Percentiles rank a stretch among this genome's conserved stretches.
Conservation (phyloP, 2,113 vertebrate genomes). For the Pluvianellus socialis region DNA sequence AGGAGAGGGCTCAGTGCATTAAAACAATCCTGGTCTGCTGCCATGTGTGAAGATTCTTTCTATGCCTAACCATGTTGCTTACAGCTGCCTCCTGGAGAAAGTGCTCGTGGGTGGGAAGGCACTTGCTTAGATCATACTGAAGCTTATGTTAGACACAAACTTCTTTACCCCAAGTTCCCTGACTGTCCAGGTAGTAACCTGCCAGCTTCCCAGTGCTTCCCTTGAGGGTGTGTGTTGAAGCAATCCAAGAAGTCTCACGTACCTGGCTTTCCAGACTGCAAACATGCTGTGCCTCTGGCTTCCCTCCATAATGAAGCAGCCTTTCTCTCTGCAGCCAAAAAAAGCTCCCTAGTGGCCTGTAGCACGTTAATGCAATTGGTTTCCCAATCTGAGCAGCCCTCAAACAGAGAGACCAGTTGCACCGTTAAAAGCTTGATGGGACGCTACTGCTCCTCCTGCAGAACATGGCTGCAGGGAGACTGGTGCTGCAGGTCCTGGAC, state of each 20-base stretch:
- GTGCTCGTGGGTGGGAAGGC: neutral
- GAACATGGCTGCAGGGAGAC: neutral
- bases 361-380: neutral
- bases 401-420: neutral
- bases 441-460: neutral
- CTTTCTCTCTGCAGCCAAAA: neutral
- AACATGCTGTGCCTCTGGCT: neutral
- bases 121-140: neutral
- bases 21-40: neutral
- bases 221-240: neutral
- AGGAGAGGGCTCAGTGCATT: neutral
- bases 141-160: neutral
- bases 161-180: neutral
- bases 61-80: fast-evolving
- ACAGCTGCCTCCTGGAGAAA: neutral
- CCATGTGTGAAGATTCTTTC: neutral
- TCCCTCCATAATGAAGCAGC: neutral
- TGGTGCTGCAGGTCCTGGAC: neutral
- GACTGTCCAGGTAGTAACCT: neutral
- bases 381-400: neutral
- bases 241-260: neutral
- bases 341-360: neutral
- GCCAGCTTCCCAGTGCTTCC: neutral
- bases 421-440: neutral
- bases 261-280: neutral